These are phyloP conservation scores for Lichenostomus cassidix DNA, from an alignment of 2,113 vertebrate species.

Conservation along the genomic window DNA sequence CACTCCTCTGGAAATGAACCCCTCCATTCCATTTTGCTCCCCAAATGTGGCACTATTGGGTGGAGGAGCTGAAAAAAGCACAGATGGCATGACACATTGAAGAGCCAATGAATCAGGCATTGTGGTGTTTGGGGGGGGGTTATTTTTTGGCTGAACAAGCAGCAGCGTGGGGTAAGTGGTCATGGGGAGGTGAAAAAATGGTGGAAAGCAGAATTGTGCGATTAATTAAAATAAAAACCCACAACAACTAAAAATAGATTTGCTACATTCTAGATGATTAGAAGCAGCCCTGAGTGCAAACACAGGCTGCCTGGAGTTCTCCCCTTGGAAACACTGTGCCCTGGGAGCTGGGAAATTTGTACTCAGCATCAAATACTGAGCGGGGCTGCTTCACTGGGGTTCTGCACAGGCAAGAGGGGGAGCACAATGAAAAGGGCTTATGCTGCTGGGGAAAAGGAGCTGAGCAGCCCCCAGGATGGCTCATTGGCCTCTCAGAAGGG, in stretches of 20 bases:
- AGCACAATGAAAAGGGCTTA: fast-evolving
- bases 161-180: constrained; percentile 5
- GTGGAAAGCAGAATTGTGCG: neutral
- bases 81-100: neutral
- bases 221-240: neutral
- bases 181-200: neutral
- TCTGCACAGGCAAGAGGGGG: neutral
- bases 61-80: constrained; percentile 2
- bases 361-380: neutral
- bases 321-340: neutral
- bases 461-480: neutral
- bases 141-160: constrained; percentile 32
- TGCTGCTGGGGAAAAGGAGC: neutral
- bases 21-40: neutral
- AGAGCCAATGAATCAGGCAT: neutral
- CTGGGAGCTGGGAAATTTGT: constrained; percentile 7
- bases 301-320: neutral
- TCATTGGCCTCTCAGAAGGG: neutral
- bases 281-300: constrained; percentile 13
- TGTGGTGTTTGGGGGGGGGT: neutral
- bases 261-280: neutral
- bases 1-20: neutral
- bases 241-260: constrained; percentile 14
- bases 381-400: neutral
- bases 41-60: neutral